A percentile compares a stretch with the other conserved stretches of the same genome.
Conservation (phyloP, 2,113 vertebrate genomes). For the Xiphorhynchus elegans region DNA sequence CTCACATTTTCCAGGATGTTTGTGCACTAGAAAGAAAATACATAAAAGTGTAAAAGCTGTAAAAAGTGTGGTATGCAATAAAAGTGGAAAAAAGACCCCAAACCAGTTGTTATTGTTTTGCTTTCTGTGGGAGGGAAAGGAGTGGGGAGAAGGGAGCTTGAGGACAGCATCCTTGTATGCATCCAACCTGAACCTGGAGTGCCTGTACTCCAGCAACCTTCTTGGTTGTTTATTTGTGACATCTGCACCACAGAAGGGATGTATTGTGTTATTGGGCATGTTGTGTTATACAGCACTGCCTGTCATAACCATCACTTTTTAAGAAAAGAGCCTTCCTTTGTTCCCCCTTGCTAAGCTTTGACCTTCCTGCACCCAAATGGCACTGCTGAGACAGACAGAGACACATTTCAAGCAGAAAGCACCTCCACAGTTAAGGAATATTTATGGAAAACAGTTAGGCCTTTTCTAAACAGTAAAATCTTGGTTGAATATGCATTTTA, state of each 20-base stretch:
- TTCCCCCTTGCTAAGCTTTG: background rate
- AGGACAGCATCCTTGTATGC: background rate
- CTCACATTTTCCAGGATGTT: background rate
- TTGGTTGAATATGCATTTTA: background rate
- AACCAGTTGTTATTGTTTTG: background rate
- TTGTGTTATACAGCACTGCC: background rate
- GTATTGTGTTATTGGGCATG: background rate
- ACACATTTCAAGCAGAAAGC: background rate
- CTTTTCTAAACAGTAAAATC: background rate
- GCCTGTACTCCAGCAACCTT: background rate
- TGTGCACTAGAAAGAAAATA: background rate
- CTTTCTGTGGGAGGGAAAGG: background rate
- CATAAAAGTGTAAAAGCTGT: background rate
- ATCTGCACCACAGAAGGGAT: rapidly evolving
- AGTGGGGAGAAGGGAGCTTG: background rate
- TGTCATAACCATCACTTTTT: background rate
- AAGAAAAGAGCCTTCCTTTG: background rate
- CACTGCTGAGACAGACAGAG: background rate
- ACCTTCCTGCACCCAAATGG: background rate
- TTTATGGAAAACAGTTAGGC: background rate
- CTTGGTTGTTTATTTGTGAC: background rate
- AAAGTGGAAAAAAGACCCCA: background rate
- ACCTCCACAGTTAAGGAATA: background rate
- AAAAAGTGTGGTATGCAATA: background rate
- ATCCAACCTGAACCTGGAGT: background rate